Evolutionary conservation across 2,888 invertebrate genomes (phyloP), one percentile per base, ranked within the genome.

Genomic region (Eupithecia subfuscata): DNA sequence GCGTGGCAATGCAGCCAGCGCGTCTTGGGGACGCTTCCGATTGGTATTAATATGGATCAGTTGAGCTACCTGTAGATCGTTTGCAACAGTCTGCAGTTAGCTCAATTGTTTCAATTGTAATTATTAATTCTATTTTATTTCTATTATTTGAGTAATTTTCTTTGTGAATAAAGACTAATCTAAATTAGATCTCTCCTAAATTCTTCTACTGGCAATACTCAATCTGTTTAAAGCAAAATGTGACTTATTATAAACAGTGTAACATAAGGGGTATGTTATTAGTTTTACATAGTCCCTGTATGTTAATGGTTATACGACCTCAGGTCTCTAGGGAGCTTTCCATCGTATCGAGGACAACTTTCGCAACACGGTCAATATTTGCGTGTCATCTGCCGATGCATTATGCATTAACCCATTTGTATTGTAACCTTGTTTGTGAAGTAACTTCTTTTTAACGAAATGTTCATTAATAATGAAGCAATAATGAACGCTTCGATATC

Each of bases 251-350:
- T 34, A 25, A 34, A 8, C 34, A 34, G n/a, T n/a, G n/a, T n/a
- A n/a, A n/a, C n/a, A n/a, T n/a, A n/a, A n/a, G n/a, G n/a, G n/a
- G n/a, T n/a, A n/a, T n/a, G n/a, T n/a, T n/a, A n/a, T n/a, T n/a
- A n/a, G n/a, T n/a, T n/a, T n/a, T n/a, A n/a, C n/a, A n/a, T n/a
- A n/a, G n/a, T n/a, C 8, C 52, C n/a, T 52, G 9, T 52, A 52
- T 56, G 11, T 22, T 22, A 56, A 22, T 56, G 22, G 22, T 56
- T 67, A 40, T 67, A 40, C 68, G 25, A 68, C 68, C 67, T 68
- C 65, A n/a, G 80, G 82, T 82, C 88, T 87, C 86, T 79, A 73
- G 84, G 85, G 87, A 85, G 82, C 79, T 82, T 84, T 84, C 83
- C 81, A 77, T 70, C 71, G 78, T 74, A 77, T 79, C 68, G 80